Evolutionary conservation across 2,113 vertebrate species (phyloP), one percentile per base, ranked within the genome.

Genomic region (Saimiri boliviensis): DNA sequence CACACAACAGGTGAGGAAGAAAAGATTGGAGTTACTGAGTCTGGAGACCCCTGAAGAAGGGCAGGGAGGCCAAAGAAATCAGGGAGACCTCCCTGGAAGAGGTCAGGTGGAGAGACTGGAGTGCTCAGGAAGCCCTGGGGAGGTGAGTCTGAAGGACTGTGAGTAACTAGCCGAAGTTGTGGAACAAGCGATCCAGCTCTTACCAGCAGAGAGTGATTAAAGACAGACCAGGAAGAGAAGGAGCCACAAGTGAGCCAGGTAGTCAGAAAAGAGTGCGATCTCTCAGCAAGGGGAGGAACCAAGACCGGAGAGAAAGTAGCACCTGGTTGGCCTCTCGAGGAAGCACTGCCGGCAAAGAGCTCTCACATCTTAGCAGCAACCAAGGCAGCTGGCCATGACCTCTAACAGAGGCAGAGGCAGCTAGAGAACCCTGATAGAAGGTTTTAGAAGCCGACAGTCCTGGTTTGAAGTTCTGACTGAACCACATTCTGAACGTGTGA

Each of bases 1-100:
- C 17, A 58, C 32, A 7, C 0, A 6, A 8, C 30, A n/a, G 25
- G 9, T 11, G n/a, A 7, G 13, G 20, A 0, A 13, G 6, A 52
- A 40, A 42, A 42, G 52, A 6, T 23, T 45, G 90, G 30, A 37
- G 23, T 58, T 68, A 25, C 30, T 77, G 23, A 37, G 21, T n/a
- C n/a, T 71, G 35, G 63, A 85, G 47, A 70, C 19, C 12, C 74
- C 76, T 35, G 3, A 21, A 35, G 14, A 89, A 35, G 40, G 23
- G 8, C 49, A 94, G 17, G 9, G 35, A 83, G 54, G 20, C 8
- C 25, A 80, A 77, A 84, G 49, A 6, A 71, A 82, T n/a, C n/a
- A 35, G 20, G 81, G 54, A 95, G 27, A 19, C 49, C n/a, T 95
- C 32, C 45, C 52, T 89, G 68, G 58, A 71, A 76, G 76, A 56